A percentile compares a stretch with the other conserved stretches of the same genome.
Conservation (phyloP, 2,113 vertebrate species). For the Entomyzon cyanotis region DNA sequence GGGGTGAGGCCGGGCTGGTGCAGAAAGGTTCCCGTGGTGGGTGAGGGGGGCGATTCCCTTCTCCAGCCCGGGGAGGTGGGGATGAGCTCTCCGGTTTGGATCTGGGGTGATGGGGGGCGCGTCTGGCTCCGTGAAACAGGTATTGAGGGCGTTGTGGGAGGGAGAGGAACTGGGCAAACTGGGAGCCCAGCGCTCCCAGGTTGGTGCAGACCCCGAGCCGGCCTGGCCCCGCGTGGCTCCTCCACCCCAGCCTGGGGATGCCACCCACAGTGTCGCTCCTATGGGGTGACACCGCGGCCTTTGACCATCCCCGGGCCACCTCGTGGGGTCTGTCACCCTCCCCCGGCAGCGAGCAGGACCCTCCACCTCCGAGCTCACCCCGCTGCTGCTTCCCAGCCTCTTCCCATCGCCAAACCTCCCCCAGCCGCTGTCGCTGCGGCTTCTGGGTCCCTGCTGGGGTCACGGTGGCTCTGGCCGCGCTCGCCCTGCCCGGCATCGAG, state of each 20-base stretch:
- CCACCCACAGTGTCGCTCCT: neutral
- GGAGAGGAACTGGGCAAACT: neutral
- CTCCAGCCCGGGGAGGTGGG: neutral
- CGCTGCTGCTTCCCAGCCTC: neutral
- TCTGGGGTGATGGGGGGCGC: fast-evolving
- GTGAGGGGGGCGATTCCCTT: neutral
- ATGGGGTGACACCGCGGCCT: fast-evolving
- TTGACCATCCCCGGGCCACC: fast-evolving
- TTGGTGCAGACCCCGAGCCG: neutral
- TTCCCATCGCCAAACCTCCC: fast-evolving
- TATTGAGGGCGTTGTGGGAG: neutral
- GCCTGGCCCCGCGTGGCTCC: neutral
- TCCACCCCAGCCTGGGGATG: neutral
- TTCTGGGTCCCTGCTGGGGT: neutral
- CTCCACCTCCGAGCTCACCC: neutral
- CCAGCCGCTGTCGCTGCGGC: fast-evolving
- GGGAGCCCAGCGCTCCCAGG: neutral
- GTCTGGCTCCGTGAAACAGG: neutral
- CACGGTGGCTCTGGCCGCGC: fast-evolving
- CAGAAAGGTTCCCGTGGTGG: fast-evolving
- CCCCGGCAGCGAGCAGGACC: neutral
- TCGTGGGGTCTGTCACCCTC: fast-evolving
- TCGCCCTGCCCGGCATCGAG: fast-evolving
- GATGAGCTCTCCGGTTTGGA: fast-evolving
- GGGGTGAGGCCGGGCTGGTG: neutral